Evolutionary conservation across 2,888 invertebrate species (phyloP).

Genomic region (Apamea epomidion): DNA sequence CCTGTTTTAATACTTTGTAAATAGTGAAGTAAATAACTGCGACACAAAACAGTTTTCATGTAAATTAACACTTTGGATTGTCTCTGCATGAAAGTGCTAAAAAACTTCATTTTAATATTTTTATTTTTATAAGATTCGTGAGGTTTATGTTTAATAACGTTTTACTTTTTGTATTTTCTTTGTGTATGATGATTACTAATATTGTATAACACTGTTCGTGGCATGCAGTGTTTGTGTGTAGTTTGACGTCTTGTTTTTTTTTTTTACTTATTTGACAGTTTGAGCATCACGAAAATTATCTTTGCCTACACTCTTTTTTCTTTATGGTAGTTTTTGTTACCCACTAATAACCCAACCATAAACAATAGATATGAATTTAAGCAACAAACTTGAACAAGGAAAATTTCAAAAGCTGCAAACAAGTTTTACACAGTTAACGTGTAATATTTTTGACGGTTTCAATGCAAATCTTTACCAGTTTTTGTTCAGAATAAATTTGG

Average conservation of each 20-base stretch:
- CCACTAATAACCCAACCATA: slow-evolving; percentile 33
- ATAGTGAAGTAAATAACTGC: slow-evolving; percentile 64
- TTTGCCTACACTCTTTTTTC: slow-evolving; percentile 23
- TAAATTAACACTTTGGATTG: slow-evolving; percentile 72
- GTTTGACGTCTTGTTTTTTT: slow-evolving; percentile 41
- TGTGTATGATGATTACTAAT: slow-evolving; percentile 64
- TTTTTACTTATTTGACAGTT: slow-evolving; percentile 35
- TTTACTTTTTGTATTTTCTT: slow-evolving; percentile 55
- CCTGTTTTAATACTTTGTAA: slow-evolving; percentile 41
- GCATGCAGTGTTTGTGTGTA: slow-evolving; percentile 67
- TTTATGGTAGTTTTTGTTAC: slow-evolving; percentile 17
- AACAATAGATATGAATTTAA: slow-evolving; percentile 1
- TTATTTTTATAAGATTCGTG: slow-evolving; percentile 56
- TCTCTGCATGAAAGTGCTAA: slow-evolving; percentile 80
- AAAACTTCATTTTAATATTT: slow-evolving; percentile 58
- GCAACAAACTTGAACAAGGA: not conserved
- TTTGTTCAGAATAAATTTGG: slow-evolving; percentile 44
- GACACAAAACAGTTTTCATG: slow-evolving; percentile 62
- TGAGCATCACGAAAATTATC: slow-evolving; percentile 18
- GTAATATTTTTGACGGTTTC: slow-evolving; percentile 56
- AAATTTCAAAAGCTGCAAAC: slow-evolving; percentile 29
- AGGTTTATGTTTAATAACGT: slow-evolving; percentile 54
- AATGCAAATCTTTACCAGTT: slow-evolving; percentile 43
- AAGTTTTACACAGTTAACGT: slow-evolving; percentile 35
- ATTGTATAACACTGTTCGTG: slow-evolving; percentile 62